Percentiles rank a stretch among this genome's conserved stretches.
phyloP scores from a whole-genome alignment of 2,113 vertebrate genomes.

The Symphodus melops region DNA sequence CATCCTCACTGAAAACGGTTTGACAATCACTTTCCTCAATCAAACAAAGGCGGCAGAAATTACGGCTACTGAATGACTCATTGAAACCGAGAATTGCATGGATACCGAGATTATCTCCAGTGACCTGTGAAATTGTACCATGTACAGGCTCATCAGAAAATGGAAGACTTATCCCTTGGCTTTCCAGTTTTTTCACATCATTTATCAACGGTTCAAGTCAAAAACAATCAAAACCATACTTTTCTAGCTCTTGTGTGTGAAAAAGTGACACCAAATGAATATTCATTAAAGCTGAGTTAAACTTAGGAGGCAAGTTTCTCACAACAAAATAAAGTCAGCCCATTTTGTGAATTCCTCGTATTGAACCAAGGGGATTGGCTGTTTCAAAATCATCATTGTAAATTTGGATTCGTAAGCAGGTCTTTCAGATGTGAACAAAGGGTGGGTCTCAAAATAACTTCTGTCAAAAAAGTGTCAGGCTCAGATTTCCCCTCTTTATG shows the following conservation, averaged over 20 bases:
- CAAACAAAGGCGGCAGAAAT: conserved; percentile 14
- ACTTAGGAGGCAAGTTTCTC: conserved; percentile 24
- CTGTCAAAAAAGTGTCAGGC: too few species aligned
- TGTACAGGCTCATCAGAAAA: conserved; percentile 53
- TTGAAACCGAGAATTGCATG: too few species aligned
- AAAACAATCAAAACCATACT: conserved; percentile 42
- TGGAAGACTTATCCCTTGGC: conserved; percentile 33
- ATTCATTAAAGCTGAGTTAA: conserved; percentile 11
- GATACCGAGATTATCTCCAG: too few species aligned
- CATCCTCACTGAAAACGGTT: not conserved
- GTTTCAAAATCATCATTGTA: too few species aligned
- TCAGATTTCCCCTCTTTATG: too few species aligned
- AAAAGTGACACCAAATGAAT: conserved; percentile 39
- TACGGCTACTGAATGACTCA: conserved; percentile 35
- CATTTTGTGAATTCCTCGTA: too few species aligned
- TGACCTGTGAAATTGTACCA: too few species aligned
- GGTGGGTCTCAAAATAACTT: too few species aligned
- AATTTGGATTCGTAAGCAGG: too few species aligned
- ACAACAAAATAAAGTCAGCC: conserved; percentile 7
- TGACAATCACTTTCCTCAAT: too few species aligned
- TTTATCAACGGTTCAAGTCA: conserved; percentile 34
- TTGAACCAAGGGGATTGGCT: too few species aligned
- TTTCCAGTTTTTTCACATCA: conserved; percentile 52
- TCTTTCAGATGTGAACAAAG: too few species aligned
- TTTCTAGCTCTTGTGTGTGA: conserved; percentile 15